Evolutionary conservation across 2,888 invertebrate species (phyloP), one percentile per base, ranked within the genome.

Genomic region (Drepana falcataria): DNA sequence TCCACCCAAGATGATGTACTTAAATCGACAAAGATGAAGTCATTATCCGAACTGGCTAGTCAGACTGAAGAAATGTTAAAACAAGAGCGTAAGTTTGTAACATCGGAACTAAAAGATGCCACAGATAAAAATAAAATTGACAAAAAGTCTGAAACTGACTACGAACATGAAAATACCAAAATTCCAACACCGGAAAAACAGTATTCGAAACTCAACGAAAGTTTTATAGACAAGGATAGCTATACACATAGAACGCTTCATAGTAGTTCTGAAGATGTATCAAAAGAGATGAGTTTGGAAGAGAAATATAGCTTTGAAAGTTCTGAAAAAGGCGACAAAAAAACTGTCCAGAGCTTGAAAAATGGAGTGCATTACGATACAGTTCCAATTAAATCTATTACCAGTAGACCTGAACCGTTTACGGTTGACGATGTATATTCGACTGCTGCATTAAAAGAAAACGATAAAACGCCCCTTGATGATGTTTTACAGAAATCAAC

Each of bases 241-340:
- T 55, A 71, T 1, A 68, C 66, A 2, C 73, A 77, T 51, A 68
- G 70, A 9, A 59, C 81, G 34, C 61, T 76, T n/a, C 76, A 79
- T 51, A 75, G 69, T n/a, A 87, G 88, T 63, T 87, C 87, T 2
- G 89, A 91, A 74, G 90, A 89, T 55, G 66, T 85, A 9, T 89
- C 85, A 1, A 89, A 81, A 69, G 89, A 90, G 75, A 68, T 77
- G 2, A 91, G 86, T 56, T 75, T 87, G 59, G 90, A 90, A 75
- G 90, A 91, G 72, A 91, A 91, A 70, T 80, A 87, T 55, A 85
- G 87, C 65, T 86, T 71, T 69, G 87, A 91, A 75, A 73, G 79
- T 52, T 76, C 76, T 52, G 89, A 89, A 73, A 91, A 90, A 66
- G 66, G 73, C 3, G 75, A 77, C 53, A 80, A 76, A 55, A 76